phyloP scores from a whole-genome alignment of 2,113 vertebrate species.

The human (Homo sapiens) region DNA sequence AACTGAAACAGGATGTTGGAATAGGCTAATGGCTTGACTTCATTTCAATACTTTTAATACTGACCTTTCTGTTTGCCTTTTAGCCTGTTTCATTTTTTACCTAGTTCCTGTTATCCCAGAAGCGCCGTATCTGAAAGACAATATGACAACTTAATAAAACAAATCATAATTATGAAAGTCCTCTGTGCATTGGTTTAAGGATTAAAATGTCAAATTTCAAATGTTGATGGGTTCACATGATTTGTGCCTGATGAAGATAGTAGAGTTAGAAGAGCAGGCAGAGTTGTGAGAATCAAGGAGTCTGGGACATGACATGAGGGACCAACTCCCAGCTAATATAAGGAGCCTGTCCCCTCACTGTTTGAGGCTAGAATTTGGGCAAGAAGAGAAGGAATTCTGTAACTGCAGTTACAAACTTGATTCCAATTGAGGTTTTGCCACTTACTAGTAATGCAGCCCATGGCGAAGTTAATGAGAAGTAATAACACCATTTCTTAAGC shows the following conservation, averaged over 20 bases:
- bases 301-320: background rate
- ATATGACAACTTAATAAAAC: slow-evolving; percentile 19
- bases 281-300: background rate
- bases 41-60: background rate
- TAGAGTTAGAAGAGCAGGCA: background rate
- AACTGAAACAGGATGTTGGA: background rate
- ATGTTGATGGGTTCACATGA: background rate
- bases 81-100: slow-evolving; percentile 13
- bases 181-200: background rate
- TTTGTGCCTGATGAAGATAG: background rate
- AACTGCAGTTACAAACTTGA: background rate
- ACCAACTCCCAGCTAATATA: background rate
- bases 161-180: slow-evolving; percentile 29
- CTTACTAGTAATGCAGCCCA: background rate
- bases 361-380: background rate
- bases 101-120: background rate
- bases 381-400: background rate
- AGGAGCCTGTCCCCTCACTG: background rate
- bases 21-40: slow-evolving; percentile 31
- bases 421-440: background rate
- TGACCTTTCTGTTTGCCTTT: slow-evolving; percentile 12
- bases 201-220: slow-evolving; percentile 41
- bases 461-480: background rate
- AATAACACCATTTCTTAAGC: slow-evolving; percentile 15
- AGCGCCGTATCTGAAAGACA: background rate